Evolutionary conservation across 2,888 invertebrate species (phyloP).

Genomic region (Leptogaster cylindrica): DNA sequence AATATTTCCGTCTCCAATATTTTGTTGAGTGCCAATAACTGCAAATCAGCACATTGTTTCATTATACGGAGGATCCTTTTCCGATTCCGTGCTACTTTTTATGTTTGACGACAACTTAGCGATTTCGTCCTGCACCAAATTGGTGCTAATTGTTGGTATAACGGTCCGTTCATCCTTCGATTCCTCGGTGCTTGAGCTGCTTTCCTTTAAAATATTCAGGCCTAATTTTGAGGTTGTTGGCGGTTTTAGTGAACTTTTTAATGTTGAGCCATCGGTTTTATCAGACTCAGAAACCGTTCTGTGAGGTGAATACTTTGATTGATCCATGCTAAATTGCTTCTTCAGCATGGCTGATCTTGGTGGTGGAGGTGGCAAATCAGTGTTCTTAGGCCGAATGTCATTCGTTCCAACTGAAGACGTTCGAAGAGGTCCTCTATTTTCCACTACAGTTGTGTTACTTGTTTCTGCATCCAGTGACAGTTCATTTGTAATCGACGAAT

Average conservation of each 20-base stretch:
- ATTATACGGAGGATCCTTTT: slow-evolving; percentile 62
- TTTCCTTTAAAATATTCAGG: slow-evolving; percentile 61
- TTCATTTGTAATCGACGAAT: slow-evolving; percentile 59
- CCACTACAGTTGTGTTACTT: slow-evolving; percentile 51
- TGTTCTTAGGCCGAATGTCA: slow-evolving; percentile 39
- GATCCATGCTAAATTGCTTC: slow-evolving; percentile 63
- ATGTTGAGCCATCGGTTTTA: slow-evolving; percentile 42
- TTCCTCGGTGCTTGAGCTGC: slow-evolving; percentile 62
- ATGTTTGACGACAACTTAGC: slow-evolving; percentile 62
- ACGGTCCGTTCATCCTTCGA: slow-evolving; percentile 55
- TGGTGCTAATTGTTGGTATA: slow-evolving; percentile 61
- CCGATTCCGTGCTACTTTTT: slow-evolving; percentile 62
- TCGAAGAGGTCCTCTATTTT: slow-evolving; percentile 50
- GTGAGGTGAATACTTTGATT: slow-evolving; percentile 55
- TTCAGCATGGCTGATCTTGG: slow-evolving; percentile 58
- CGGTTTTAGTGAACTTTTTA: slow-evolving; percentile 54
- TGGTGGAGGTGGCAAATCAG: slow-evolving; percentile 52
- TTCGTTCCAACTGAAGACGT: slow-evolving; percentile 57
- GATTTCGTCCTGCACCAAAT: slow-evolving; percentile 61
- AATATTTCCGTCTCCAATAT: too few species aligned
- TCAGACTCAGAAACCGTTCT: slow-evolving; percentile 51
- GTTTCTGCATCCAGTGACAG: slow-evolving; percentile 59
- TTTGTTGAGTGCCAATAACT: not conserved
- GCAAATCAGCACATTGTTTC: slow-evolving; percentile 62
- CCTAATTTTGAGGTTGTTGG: slow-evolving; percentile 55